Conservation (phyloP, 2,113 vertebrate species). For the Rhinichthys klamathensis region DNA sequence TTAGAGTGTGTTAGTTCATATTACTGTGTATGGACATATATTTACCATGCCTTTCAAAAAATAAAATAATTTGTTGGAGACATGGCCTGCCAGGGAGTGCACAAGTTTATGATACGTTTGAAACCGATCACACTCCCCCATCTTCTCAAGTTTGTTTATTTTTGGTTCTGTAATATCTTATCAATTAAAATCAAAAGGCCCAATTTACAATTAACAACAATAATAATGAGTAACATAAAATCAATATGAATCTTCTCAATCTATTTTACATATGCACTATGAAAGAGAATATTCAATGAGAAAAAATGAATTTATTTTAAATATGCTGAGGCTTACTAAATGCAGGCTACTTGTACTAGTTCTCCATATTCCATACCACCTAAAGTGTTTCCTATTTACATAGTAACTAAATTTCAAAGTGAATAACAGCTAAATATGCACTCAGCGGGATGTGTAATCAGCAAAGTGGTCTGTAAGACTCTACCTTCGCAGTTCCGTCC, state of each 20-base stretch:
- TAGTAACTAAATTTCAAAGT: slow-evolving; percentile 9
- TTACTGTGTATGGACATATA: too few species aligned
- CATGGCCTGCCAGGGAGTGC: too few species aligned
- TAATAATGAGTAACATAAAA: background rate
- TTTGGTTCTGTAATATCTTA: background rate
- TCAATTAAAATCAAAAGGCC: background rate
- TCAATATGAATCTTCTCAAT: background rate
- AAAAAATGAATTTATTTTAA: background rate
- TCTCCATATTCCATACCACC: background rate
- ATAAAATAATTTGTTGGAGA: too few species aligned
- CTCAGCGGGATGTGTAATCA: slow-evolving; percentile 41
- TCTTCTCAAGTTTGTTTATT: too few species aligned
- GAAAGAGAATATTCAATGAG: background rate
- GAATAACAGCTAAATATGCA: slow-evolving; percentile 11
- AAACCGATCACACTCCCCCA: too few species aligned
- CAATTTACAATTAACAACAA: background rate
- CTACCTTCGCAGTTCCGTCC: slow-evolving; percentile 1
- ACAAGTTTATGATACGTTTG: too few species aligned
- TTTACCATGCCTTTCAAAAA: too few species aligned
- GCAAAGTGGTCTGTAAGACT: slow-evolving; percentile 21
- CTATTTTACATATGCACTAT: background rate
- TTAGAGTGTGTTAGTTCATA: too few species aligned
- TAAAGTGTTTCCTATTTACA: slow-evolving; percentile 5
- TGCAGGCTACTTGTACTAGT: background rate
- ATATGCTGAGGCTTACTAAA: background rate